Evolutionary conservation across 2,888 invertebrate species (phyloP), one percentile per base, ranked within the genome.

Genomic region (Hypsopygia costalis): DNA sequence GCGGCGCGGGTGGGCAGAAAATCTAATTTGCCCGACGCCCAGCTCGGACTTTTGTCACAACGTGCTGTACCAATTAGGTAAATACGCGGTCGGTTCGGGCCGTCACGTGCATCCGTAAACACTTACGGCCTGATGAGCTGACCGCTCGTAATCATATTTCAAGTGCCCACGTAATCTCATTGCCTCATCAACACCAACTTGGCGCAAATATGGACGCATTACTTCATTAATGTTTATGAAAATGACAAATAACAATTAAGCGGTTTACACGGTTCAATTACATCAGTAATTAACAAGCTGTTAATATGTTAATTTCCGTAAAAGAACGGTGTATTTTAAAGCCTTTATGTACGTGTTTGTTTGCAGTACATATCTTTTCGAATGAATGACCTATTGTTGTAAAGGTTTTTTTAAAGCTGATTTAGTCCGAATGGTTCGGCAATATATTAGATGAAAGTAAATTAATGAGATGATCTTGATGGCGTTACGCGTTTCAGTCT

Each of bases 1-100:
- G 47, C 53, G 55, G n/a, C n/a, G n/a, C 16, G 55, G 56, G 52
- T 51, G 45, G 42, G 36, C 40, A 20, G 27, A 34, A 39, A 39
- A 39, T 39, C 39, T 39, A 39, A 39, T 36, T 36, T 36, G 25
- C 28, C 10, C 33, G 31, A 6, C 53, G 52, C 51, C 52, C 61
- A 52, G 60, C 62, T 61, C 68, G 78, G 75, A 80, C 78, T 83
- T 83, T 85, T 83, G 83, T 85, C 79, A 76, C 72, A 73, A 69
- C 58, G 71, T 67, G 71, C 67, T 74, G 71, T 62, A 60, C 72
- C 86, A 86, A 86, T 86, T 86, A 87, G 76, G 78, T 81, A 85
- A 85, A 87, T 81, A 81, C 69, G 76, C 61, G 58, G 52, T 52
- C 25, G 61, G 57, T 47, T 55, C 52, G 47, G 30, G 46, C 47